Conservation (phyloP, 2,797 vertebrate genomes). For the Sebastolobus alascanus region DNA sequence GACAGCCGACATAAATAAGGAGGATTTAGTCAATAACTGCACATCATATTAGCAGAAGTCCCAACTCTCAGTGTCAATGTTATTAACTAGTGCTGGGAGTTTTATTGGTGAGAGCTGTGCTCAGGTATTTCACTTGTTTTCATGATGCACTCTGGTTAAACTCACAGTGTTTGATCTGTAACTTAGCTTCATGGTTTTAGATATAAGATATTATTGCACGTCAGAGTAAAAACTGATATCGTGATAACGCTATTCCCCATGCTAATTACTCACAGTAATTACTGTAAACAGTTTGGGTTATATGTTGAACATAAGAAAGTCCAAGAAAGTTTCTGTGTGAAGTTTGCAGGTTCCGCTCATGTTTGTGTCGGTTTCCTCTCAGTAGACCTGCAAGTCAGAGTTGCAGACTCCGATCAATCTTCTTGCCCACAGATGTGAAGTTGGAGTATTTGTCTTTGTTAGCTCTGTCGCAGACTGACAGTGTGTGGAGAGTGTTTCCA, state of each 20-base stretch:
- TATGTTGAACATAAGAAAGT: neutral
- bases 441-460: conserved; percentile 43
- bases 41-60: conserved; percentile 40
- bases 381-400: conserved; percentile 12
- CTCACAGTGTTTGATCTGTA: conserved; percentile 33
- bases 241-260: neutral
- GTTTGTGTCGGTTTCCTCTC: conserved; percentile 4
- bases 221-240: conserved; percentile 3
- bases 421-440: conserved; percentile 22
- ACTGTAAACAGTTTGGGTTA: conserved; percentile 16
- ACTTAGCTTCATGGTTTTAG: conserved; percentile 46
- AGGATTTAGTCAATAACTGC: conserved; percentile 39
- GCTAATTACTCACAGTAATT: conserved; percentile 39
- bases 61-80: conserved; percentile 28
- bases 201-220: conserved; percentile 22
- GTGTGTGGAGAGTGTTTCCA: conserved; percentile 12
- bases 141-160: conserved; percentile 4
- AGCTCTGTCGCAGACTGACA: conserved; percentile 16
- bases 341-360: neutral
- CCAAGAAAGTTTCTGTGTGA: neutral
- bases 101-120: neutral
- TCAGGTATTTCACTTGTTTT: conserved; percentile 26
- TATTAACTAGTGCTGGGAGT: conserved; percentile 51
- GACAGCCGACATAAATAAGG: conserved; percentile 42
- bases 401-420: conserved; percentile 27